Evolutionary conservation across 2,888 invertebrate species (phyloP).

Genomic region (Zootermopsis nevadensis): DNA sequence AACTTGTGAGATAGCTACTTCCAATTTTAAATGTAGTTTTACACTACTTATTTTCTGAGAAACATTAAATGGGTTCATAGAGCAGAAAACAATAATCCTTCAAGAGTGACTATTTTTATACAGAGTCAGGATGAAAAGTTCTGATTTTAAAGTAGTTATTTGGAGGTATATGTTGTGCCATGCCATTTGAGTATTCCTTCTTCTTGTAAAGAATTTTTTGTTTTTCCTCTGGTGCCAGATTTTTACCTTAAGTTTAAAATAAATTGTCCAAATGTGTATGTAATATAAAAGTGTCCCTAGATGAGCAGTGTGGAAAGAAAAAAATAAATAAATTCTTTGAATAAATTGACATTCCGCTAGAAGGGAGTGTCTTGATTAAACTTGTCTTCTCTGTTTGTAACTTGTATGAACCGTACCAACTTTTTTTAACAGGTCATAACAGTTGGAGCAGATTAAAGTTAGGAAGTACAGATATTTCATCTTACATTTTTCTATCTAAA

Average conservation of each 20-base stretch:
- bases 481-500: too few relatives aligned
- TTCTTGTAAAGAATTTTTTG: not conserved
- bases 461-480: too few relatives aligned
- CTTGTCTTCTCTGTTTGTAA: too few relatives aligned
- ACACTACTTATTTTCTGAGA: not conserved
- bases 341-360: constrained; percentile 1
- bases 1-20: not conserved
- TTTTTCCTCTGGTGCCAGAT: not conserved
- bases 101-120: constrained; percentile 33
- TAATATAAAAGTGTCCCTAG: constrained; percentile 1
- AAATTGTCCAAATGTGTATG: not conserved
- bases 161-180: not conserved
- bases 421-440: too few relatives aligned
- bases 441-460: too few relatives aligned
- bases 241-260: not conserved
- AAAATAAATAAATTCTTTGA: constrained; percentile 3
- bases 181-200: not conserved
- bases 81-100: not conserved
- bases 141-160: not conserved
- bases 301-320: not conserved
- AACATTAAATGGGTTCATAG: not conserved
- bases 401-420: too few relatives aligned
- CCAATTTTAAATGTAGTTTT: constrained; percentile 12
- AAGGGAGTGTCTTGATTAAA: not conserved
- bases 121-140: constrained; percentile 8